Evolutionary conservation across 2,888 invertebrate genomes (phyloP), one percentile per base, ranked within the genome.

Genomic region (Podotricha telesiphe): DNA sequence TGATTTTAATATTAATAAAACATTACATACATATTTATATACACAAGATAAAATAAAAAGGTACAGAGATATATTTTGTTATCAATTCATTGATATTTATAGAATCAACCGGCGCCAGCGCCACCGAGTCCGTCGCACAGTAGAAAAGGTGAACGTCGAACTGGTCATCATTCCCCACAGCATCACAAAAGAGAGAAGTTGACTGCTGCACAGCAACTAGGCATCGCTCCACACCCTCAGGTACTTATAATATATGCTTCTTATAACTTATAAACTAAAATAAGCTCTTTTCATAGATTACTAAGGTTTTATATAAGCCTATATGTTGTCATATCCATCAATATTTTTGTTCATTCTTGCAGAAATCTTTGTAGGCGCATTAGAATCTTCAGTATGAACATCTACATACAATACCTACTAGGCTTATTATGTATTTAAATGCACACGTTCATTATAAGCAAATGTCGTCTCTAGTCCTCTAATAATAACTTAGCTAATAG

Each of bases 181-280:
- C 92, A 91, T 68, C 91, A 92, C 75, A 91, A 92, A 73, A 78
- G 92, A 28, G 92, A 93, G 79, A 93, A 93, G 67, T 86, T 93
- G 7, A 91, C 93, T 1, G 93, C 93, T 8, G 93, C 93, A 0
- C 93, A 93, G 73, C 93, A 93, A 69, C 84, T 93, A 8, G 93
- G 93, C 45, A 88, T 93, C 13, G 77, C 75, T 53, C 78, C 77
- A 42, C 93, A 93, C 78, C 92, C 93, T 17, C 93, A 92, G 85
- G 91, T 91, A 76, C 37, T 13, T 8, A 58, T 47, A 11, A 22
- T 8, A 8, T 42, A 20, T 11, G 20, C 13, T 15, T 37, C 19
- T 28, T 34, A 11, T 8, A 8, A 8, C 8, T 37, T 8, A 37
- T 8, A 37, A 37, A 7, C 8, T 7, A 37, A 37, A 37, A 7